These are phyloP conservation scores for Myathropa florea DNA, from an alignment of 2,888 invertebrate genomes.

Conservation along the genomic window DNA sequence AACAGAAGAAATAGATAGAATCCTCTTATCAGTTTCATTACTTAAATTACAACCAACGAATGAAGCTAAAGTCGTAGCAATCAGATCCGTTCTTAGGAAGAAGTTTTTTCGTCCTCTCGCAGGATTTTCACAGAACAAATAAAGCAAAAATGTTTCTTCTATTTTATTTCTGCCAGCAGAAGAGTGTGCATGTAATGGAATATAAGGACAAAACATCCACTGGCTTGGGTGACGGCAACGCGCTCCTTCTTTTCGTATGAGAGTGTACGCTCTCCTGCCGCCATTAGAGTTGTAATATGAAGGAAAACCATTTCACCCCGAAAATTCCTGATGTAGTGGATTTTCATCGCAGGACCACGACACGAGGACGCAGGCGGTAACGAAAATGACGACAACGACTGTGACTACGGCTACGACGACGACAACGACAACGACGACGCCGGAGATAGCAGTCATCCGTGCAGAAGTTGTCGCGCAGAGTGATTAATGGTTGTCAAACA, in stretches of 20 bases:
- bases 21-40: constrained; percentile 73
- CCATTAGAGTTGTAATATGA: constrained; percentile 70
- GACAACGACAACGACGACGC: constrained; percentile 62
- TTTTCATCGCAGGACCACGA: constrained; percentile 49
- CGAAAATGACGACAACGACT: constrained; percentile 48
- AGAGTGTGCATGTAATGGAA: constrained; percentile 65
- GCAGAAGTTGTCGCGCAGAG: constrained; percentile 77
- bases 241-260: constrained; percentile 50
- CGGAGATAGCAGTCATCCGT: constrained; percentile 76
- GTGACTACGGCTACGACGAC: constrained; percentile 39
- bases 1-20: constrained; percentile 68
- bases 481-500: constrained; percentile 79
- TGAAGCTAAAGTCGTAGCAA: constrained; percentile 66
- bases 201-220: constrained; percentile 62
- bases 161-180: constrained; percentile 47
- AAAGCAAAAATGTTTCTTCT: constrained; percentile 63
- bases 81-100: constrained; percentile 62
- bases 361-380: constrained; percentile 52
- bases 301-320: constrained; percentile 72
- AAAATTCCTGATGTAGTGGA: constrained; percentile 70
- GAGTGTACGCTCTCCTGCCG: constrained; percentile 49
- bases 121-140: constrained; percentile 64
- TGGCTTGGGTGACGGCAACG: constrained; percentile 14
- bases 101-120: constrained; percentile 18
- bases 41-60: constrained; percentile 72